Evolutionary conservation across 2,888 invertebrate species (phyloP), one percentile per base, ranked within the genome.

Genomic region (Metallyticus violacea): DNA sequence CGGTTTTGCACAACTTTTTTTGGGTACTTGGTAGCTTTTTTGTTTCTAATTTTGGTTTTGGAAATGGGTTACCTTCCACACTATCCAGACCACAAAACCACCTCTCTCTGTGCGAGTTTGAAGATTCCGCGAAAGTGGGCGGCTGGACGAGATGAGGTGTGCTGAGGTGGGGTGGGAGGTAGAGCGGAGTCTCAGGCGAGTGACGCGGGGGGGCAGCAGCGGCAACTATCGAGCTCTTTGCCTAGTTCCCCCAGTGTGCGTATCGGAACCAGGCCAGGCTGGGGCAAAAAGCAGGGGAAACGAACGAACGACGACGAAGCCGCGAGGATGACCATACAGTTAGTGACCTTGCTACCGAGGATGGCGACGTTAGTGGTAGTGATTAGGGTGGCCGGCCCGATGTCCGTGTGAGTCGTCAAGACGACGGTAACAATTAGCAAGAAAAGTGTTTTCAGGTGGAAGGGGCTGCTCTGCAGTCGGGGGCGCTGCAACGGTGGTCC

Each of bases 231-330:
- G 40, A 62, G 40, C 40, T 62, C 40, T 62, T 62, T 62, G 40
- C 40, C 40, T 62, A 62, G 40, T 62, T 62, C 40, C 40, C 40
- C 40, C 40, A 62, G 40, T 62, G 40, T 62, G 40, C 22, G 40
- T 62, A 62, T 62, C 40, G 40, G 40, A 62, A 62, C 95, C 98
- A 91, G 95, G 98, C 90, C 97, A 97, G 92, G 96, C 96, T 88
- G 93, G 96, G 90, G 95, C 97, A 93, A 96, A 96, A 91, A 93
- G 96, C 90, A 96, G 96, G 83, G 96, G 96, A 91, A 96, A 96
- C 92, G 96, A 96, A 96, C 96, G 91, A 96, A 96, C 95, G 79
- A 26, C 26, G 78, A n/a, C 27, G 82, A 26, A 28, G 27, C 26
- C 29, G 40, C 77, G 83, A 77, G n/a, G 27, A 29, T 27, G 26